Conservation (phyloP, 2,797 vertebrate species). For the Discoglossus pictus region DNA sequence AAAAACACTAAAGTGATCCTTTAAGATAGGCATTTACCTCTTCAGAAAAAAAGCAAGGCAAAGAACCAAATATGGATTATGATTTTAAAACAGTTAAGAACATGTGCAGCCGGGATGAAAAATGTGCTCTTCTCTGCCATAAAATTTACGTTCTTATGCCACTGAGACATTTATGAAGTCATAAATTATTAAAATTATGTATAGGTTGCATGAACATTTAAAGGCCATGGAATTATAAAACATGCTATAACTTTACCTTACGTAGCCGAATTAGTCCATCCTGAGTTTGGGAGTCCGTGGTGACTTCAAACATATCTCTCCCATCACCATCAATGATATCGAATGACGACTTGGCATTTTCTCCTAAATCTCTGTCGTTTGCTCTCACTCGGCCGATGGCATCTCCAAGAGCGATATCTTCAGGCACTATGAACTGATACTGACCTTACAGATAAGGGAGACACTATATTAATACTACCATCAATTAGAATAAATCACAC, state of each 20-base stretch:
- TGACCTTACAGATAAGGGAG: conserved; percentile 75
- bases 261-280: conserved; percentile 91
- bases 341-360: conserved; percentile 91
- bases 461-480: conserved; percentile 46
- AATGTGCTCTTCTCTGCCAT: too few relatives aligned
- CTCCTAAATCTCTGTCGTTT: conserved; percentile 90
- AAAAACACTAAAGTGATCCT: too few relatives aligned
- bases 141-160: too few relatives aligned
- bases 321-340: conserved; percentile 92
- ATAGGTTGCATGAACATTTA: too few relatives aligned
- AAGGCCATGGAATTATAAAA: too few relatives aligned
- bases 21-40: too few relatives aligned
- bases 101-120: too few relatives aligned
- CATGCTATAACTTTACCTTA: conserved; percentile 74
- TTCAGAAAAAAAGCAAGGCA: too few relatives aligned
- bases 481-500: conserved; percentile 6
- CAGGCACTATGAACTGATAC: conserved; percentile 92
- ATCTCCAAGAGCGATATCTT: conserved; percentile 85
- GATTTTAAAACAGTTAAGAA: too few relatives aligned
- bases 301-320: conserved; percentile 86
- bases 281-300: conserved; percentile 86
- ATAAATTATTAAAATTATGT: too few relatives aligned
- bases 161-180: too few relatives aligned
- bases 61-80: too few relatives aligned
- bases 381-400: conserved; percentile 90